Evolutionary conservation across 1,140 invertebrate genomes (phyloP).

Genomic region (Drosophila pseudoananassae): DNA sequence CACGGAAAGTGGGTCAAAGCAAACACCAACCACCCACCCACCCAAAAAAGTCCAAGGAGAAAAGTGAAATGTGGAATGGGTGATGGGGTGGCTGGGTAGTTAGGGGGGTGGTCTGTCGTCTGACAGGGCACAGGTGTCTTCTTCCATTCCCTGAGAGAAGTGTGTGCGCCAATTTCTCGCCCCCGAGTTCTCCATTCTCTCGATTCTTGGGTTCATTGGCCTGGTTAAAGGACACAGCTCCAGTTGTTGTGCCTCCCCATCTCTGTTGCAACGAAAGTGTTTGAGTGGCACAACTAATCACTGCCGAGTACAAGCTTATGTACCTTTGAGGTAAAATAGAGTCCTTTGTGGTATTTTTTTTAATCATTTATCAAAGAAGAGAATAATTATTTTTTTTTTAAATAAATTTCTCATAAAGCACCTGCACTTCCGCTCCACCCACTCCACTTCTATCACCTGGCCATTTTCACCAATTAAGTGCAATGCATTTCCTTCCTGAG

Average conservation of each 20-base stretch:
- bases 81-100: neutral
- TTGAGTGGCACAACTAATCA: slow-evolving; percentile 49
- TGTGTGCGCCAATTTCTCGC: slow-evolving; percentile 40
- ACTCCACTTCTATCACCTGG: slow-evolving; percentile 6
- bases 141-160: slow-evolving; percentile 30
- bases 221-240: slow-evolving; percentile 68
- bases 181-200: slow-evolving; percentile 5
- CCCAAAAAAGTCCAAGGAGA: slow-evolving; percentile 31
- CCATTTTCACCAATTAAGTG: slow-evolving; percentile 71
- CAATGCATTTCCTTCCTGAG: slow-evolving; percentile 76
- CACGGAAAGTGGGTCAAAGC: slow-evolving; percentile 88
- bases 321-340: neutral
- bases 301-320: slow-evolving; percentile 15
- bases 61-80: slow-evolving; percentile 65
- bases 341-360: slow-evolving; percentile 1
- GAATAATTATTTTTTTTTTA: neutral
- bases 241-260: slow-evolving; percentile 2
- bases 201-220: slow-evolving; percentile 63
- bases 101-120: slow-evolving; percentile 30
- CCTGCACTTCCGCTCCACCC: neutral
- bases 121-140: slow-evolving; percentile 79
- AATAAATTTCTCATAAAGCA: neutral
- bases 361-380: neutral
- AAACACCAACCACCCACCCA: slow-evolving; percentile 53
- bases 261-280: slow-evolving; percentile 31